These are phyloP conservation scores for Brevimyrus niger DNA, from an alignment of 2,113 vertebrate genomes.

Conservation along the genomic window DNA sequence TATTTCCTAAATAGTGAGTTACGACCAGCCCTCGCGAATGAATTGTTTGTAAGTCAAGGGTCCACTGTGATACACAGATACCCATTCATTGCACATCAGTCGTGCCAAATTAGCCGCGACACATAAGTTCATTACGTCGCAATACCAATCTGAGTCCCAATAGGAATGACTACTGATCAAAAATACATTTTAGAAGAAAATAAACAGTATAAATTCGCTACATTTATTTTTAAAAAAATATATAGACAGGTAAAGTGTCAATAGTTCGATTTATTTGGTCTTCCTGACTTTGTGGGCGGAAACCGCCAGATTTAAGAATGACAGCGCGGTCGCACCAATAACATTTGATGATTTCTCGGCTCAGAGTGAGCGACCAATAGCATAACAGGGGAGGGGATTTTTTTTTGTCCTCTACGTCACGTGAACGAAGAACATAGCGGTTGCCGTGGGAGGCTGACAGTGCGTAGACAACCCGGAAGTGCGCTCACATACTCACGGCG, in stretches of 20 bases:
- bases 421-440: conserved; percentile 28
- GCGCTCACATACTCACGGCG: not conserved
- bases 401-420: not conserved
- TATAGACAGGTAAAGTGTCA: not conserved
- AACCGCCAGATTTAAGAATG: conserved; percentile 8
- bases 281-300: conserved; percentile 2
- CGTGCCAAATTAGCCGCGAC: not conserved
- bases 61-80: not conserved
- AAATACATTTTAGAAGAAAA: not conserved
- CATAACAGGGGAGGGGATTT: not conserved
- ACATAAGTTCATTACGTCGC: not conserved
- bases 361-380: conserved; percentile 52
- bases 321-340: conserved; percentile 12
- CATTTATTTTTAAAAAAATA: not conserved
- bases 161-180: not conserved
- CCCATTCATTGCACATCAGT: not conserved
- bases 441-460: not conserved
- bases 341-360: conserved; percentile 31
- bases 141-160: not conserved
- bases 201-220: not conserved
- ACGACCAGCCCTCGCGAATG: too few species aligned
- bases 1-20: too few species aligned
- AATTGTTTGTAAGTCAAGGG: too few species aligned
- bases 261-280: not conserved
- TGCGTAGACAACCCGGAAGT: conserved; percentile 49